These are phyloP conservation scores for Drosophila carrolli DNA, from an alignment of 1,140 invertebrate genomes.

Conservation along the genomic window DNA sequence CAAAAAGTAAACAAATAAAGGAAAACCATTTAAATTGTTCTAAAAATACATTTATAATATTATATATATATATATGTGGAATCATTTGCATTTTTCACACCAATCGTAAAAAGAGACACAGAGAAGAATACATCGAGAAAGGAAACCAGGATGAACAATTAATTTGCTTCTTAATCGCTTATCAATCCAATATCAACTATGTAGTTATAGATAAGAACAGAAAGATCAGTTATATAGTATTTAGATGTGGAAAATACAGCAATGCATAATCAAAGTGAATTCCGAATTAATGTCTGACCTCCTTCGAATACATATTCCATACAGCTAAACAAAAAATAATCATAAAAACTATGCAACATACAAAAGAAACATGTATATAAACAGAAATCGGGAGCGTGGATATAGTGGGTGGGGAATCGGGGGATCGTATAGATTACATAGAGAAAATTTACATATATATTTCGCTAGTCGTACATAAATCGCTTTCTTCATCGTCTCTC, in stretches of 20 bases:
- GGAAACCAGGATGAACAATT: constrained; percentile 18
- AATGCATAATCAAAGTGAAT: constrained; percentile 28
- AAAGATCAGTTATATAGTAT: constrained; percentile 5
- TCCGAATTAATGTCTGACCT: constrained; percentile 35
- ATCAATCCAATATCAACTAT: constrained; percentile 10
- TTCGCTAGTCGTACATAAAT: constrained; percentile 71
- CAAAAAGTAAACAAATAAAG: background rate
- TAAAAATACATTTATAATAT: constrained; percentile 34
- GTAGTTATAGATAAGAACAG: background rate
- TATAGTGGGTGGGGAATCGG: background rate
- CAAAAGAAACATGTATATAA: constrained; percentile 42
- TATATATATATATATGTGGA: constrained; percentile 29
- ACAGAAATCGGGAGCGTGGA: constrained; percentile 16
- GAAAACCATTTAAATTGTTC: constrained; percentile 38
- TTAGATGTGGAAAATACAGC: constrained; percentile 19
- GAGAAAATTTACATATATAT: constrained; percentile 56
- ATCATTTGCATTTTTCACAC: constrained; percentile 43
- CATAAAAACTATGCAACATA: constrained; percentile 69
- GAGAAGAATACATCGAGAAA: constrained; percentile 32
- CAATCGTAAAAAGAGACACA: constrained; percentile 43
- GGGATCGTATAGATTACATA: constrained; percentile 31
- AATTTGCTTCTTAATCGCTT: constrained; percentile 4
- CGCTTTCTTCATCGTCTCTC: constrained; percentile 21
- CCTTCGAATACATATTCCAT: constrained; percentile 24
- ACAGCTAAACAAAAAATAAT: constrained; percentile 53